Evolutionary conservation across 1,140 invertebrate species (phyloP).

Genomic region (Bradynema listronoti): DNA sequence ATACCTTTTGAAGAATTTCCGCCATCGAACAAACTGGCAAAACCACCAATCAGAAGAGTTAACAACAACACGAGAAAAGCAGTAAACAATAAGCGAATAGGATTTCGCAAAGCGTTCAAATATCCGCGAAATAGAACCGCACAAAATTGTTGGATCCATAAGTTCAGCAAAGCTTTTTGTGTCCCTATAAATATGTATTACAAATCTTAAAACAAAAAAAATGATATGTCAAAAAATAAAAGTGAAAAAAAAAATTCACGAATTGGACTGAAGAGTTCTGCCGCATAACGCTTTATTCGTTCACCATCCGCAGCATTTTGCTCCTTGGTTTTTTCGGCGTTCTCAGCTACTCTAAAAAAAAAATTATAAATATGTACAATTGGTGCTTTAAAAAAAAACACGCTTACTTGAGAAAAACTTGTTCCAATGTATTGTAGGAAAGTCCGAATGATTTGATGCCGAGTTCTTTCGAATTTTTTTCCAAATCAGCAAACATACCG

Average conservation of each 20-base stretch:
- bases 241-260: conserved; percentile 1
- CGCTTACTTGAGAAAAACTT: conserved; percentile 37
- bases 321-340: conserved; percentile 22
- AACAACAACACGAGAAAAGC: conserved; percentile 26
- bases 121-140: conserved; percentile 31
- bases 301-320: conserved; percentile 9
- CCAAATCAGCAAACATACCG: conserved; percentile 39
- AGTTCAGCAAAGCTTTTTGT: conserved; percentile 1
- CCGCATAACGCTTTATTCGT: conserved; percentile 7
- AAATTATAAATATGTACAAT: not conserved
- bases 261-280: conserved; percentile 3
- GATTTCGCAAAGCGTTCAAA: conserved; percentile 31
- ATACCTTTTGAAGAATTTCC: not conserved
- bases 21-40: not conserved
- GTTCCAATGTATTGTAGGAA: conserved; percentile 43
- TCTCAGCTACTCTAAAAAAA: conserved; percentile 35
- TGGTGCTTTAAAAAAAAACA: not conserved
- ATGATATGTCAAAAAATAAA: conserved; percentile 6
- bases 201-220: not conserved
- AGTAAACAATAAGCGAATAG: conserved; percentile 26
- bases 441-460: conserved; percentile 38
- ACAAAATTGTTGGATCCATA: conserved; percentile 28
- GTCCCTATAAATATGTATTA: not conserved
- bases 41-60: conserved; percentile 25
- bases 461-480: conserved; percentile 21